Percentiles rank a stretch among this genome's conserved stretches.
Conservation (phyloP, 2,888 invertebrate genomes). For the Heteromurus nitidus region DNA sequence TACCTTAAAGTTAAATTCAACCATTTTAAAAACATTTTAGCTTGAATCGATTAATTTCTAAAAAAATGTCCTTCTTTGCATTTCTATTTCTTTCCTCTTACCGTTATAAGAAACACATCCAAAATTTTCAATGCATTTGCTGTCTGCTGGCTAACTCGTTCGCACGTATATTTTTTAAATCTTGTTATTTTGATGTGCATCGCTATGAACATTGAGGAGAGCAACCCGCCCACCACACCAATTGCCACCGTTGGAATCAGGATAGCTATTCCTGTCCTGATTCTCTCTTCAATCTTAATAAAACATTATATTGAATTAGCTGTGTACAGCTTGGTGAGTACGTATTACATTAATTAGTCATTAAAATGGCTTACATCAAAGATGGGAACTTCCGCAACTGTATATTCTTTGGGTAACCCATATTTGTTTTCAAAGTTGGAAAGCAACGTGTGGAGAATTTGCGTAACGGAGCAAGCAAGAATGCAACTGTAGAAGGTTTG, state of each 20-base stretch:
- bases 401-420: background rate
- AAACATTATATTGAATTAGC: no score
- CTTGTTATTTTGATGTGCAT: background rate
- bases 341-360: no score
- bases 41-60: no score
- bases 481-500: constrained; percentile 70
- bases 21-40: no score
- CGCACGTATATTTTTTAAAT: constrained; percentile 8
- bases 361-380: constrained; percentile 51
- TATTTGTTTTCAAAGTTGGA: constrained; percentile 4
- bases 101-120: background rate
- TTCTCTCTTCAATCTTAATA: constrained; percentile 9
- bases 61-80: no score
- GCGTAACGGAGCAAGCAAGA: constrained; percentile 31
- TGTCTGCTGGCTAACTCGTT: constrained; percentile 3
- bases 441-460: constrained; percentile 25
- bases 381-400: constrained; percentile 27
- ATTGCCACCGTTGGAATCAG: background rate
- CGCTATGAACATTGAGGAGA: constrained; percentile 1
- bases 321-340: background rate
- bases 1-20: no score
- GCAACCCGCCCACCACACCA: constrained; percentile 13
- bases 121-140: constrained; percentile 1
- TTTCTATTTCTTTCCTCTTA: background rate
- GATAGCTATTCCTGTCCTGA: background rate